Evolutionary conservation across 2,797 vertebrate species (phyloP).

Genomic region (Lateolabrax maculatus): DNA sequence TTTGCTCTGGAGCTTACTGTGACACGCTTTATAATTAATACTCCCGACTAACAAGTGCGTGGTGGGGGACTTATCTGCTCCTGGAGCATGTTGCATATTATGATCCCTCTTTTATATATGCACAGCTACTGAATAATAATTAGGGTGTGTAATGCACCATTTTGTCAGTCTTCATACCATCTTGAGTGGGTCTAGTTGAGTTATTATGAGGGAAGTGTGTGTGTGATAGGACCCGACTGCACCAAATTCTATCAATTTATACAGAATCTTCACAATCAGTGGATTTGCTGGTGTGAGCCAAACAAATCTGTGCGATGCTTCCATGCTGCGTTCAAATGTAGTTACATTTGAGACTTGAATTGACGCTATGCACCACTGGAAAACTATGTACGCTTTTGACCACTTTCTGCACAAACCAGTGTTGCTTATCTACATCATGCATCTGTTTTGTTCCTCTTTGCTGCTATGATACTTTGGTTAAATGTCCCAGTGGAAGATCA

Average conservation of each 20-base stretch:
- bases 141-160: conserved; percentile 28
- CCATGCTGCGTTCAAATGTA: not conserved
- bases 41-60: conserved; percentile 18
- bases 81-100: conserved; percentile 32
- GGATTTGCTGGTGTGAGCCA: not conserved
- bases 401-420: too few species aligned
- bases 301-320: not conserved
- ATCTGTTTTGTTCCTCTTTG: too few species aligned
- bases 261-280: not conserved
- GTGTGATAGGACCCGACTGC: not conserved
- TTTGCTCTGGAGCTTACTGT: not conserved
- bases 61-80: conserved; percentile 27
- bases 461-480: too few species aligned
- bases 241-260: not conserved
- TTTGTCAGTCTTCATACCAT: conserved; percentile 29
- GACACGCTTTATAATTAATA: conserved; percentile 6
- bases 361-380: too few species aligned
- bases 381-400: too few species aligned
- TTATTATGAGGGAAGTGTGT: conserved; percentile 19
- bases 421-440: too few species aligned
- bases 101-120: conserved; percentile 32
- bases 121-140: conserved; percentile 37
- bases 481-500: too few species aligned
- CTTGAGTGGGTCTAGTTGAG: conserved; percentile 12
- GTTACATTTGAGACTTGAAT: too few species aligned